A percentile compares a stretch with the other conserved stretches of the same genome.
phyloP scores from a whole-genome alignment of 2,113 vertebrate species.

The Hiodon tergisus region DNA sequence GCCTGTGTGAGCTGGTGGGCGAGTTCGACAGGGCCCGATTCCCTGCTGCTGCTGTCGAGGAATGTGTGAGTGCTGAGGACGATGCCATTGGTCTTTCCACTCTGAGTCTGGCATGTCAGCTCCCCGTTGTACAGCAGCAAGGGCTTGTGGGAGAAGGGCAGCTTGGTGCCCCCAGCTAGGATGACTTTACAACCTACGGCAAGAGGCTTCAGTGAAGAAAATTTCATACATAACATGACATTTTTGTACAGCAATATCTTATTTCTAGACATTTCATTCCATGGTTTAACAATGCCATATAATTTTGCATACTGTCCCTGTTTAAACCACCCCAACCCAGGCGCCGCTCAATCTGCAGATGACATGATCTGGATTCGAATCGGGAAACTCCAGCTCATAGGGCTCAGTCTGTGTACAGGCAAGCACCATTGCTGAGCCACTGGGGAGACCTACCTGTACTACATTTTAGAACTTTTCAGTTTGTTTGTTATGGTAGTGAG shows the following conservation, averaged over 20 bases:
- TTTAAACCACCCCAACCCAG: not conserved
- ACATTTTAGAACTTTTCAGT: too few species aligned
- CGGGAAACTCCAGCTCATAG: too few species aligned
- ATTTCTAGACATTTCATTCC: too few species aligned
- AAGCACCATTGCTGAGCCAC: too few species aligned
- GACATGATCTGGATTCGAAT: not conserved
- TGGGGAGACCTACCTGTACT: too few species aligned
- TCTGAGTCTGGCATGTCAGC: constrained; percentile 89
- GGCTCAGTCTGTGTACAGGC: too few species aligned
- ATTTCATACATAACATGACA: too few species aligned
- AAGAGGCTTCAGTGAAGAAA: not conserved
- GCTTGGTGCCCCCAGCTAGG: constrained; percentile 75
- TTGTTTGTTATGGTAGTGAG: too few species aligned
- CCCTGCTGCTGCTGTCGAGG: constrained; percentile 53
- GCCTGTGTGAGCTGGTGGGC: constrained; percentile 68
- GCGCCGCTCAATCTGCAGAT: not conserved
- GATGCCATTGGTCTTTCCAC: constrained; percentile 79
- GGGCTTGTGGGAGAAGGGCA: constrained; percentile 89
- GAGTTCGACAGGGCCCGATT: constrained; percentile 49
- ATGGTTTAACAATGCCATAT: too few species aligned
- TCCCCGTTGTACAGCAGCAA: constrained; percentile 88
- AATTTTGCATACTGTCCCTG: too few species aligned
- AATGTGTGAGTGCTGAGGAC: constrained; percentile 81
- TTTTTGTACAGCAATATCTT: too few species aligned
- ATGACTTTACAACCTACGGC: constrained; percentile 77